Percentiles rank a stretch among this genome's conserved stretches.
phyloP scores from a whole-genome alignment of 2,888 invertebrate genomes.

The Penaeus monodon region DNA sequence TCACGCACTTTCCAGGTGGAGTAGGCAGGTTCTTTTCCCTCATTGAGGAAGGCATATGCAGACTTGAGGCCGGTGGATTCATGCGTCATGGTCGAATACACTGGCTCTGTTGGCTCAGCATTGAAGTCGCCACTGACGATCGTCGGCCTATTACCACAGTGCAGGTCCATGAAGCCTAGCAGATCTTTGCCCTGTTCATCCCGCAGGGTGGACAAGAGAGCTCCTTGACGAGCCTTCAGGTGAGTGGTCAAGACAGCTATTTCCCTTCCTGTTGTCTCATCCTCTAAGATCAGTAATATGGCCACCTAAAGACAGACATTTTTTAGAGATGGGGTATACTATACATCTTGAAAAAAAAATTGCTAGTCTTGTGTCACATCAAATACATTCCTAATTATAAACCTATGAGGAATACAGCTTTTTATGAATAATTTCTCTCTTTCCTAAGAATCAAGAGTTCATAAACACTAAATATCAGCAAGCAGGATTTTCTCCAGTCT shows the following conservation, averaged over 20 bases:
- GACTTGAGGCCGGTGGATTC: conserved; percentile 55
- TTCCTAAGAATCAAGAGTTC: too few species aligned
- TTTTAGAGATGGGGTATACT: neutral
- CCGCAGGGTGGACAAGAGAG: conserved; percentile 77
- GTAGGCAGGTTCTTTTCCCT: conserved; percentile 77
- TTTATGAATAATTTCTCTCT: too few species aligned
- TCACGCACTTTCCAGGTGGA: conserved; percentile 83
- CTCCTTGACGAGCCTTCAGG: conserved; percentile 80
- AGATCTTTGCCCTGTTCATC: conserved; percentile 81
- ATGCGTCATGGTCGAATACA: conserved; percentile 71
- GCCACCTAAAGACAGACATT: conserved; percentile 73
- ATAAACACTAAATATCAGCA: too few species aligned
- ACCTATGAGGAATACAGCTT: too few species aligned
- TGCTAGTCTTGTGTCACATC: too few species aligned
- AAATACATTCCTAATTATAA: too few species aligned
- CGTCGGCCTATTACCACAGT: conserved; percentile 74
- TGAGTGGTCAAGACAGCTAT: conserved; percentile 81
- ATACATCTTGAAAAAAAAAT: too few species aligned
- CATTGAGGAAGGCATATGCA: conserved; percentile 66
- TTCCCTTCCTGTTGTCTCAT: conserved; percentile 75
- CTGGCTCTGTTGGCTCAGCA: conserved; percentile 80
- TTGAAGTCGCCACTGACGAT: conserved; percentile 83
- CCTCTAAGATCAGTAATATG: conserved; percentile 74
- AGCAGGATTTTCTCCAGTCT: too few species aligned
- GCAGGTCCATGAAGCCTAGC: conserved; percentile 74